A percentile compares a stretch with the other conserved stretches of the same genome.
Conservation (phyloP, 1,140 invertebrate genomes). For the Drosophila punjabiensis region DNA sequence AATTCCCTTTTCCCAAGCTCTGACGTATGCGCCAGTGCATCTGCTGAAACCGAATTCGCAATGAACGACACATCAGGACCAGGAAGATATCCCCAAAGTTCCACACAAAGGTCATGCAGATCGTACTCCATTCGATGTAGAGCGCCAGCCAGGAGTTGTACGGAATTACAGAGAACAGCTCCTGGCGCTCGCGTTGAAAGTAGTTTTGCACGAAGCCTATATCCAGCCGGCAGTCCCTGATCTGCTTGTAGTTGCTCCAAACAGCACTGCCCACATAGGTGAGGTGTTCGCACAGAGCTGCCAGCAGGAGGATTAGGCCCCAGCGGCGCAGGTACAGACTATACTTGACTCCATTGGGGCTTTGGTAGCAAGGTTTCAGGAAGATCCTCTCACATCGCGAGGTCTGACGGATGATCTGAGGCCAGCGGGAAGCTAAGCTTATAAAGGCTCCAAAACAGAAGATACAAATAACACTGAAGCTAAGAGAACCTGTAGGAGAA, state of each 20-base stretch:
- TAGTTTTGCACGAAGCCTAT: constrained; percentile 73
- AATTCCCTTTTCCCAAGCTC: constrained; percentile 49
- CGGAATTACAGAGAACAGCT: constrained; percentile 64
- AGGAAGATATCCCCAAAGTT: constrained; percentile 89
- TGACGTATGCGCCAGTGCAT: constrained; percentile 85
- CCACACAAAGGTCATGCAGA: constrained; percentile 88
- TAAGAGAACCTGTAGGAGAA: constrained; percentile 58
- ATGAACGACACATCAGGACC: constrained; percentile 86
- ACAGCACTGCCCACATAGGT: constrained; percentile 70
- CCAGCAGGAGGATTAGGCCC: constrained; percentile 45
- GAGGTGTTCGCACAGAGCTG: constrained; percentile 64
- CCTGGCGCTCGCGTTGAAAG: constrained; percentile 69
- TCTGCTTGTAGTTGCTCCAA: constrained; percentile 73
- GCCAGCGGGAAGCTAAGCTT: constrained; percentile 58
- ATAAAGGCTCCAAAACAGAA: constrained; percentile 63
- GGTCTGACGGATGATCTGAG: constrained; percentile 57
- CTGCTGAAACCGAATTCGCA: constrained; percentile 87
- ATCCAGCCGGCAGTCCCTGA: constrained; percentile 66
- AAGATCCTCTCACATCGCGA: constrained; percentile 58
- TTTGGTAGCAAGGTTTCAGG: constrained; percentile 53
- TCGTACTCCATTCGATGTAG: constrained; percentile 76
- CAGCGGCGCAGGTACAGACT: constrained; percentile 48
- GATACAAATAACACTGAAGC: constrained; percentile 76
- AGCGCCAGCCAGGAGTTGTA: constrained; percentile 55
- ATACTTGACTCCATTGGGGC: constrained; percentile 41